phyloP scores from a whole-genome alignment of 2,113 vertebrate species.

The Grammomys surdaster region DNA sequence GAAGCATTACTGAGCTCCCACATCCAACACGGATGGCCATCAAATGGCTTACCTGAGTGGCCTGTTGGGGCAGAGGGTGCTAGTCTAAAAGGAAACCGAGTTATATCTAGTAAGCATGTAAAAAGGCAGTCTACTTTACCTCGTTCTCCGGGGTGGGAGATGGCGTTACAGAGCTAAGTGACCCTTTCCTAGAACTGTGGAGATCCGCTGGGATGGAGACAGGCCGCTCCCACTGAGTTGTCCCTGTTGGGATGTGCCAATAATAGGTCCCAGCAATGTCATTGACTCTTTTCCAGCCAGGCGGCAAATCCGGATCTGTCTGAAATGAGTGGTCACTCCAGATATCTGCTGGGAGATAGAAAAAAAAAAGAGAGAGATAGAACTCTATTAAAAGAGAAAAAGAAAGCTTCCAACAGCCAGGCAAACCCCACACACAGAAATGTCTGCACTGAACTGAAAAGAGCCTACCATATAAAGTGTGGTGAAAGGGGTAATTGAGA shows the following conservation, averaged over 20 bases:
- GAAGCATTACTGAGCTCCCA: constrained; percentile 38
- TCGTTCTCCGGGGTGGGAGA: constrained; percentile 96
- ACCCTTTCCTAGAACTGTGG: constrained; percentile 90
- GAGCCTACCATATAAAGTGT: not conserved
- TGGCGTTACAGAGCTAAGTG: constrained; percentile 92
- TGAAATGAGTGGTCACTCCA: constrained; percentile 96
- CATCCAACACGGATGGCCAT: constrained; percentile 13
- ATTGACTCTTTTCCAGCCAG: constrained; percentile 95
- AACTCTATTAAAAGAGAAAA: constrained; percentile 34
- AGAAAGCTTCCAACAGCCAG: not conserved
- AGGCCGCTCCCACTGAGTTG: constrained; percentile 95
- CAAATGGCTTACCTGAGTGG: constrained; percentile 64
- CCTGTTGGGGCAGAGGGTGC: constrained; percentile 60
- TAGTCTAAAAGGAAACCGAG: constrained; percentile 62
- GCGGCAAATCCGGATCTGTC: constrained; percentile 95
- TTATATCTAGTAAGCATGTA: constrained; percentile 13
- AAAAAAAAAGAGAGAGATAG: too few relatives aligned
- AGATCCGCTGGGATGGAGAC: constrained; percentile 87
- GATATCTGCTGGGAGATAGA: constrained; percentile 89
- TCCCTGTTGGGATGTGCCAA: constrained; percentile 97
- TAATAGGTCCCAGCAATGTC: constrained; percentile 96
- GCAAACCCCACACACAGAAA: accelerated
- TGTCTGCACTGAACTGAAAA: not conserved
- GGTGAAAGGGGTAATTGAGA: not conserved
- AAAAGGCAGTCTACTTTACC: constrained; percentile 85